Evolutionary conservation across 2,888 invertebrate species (phyloP).

Genomic region (Watsonalla binaria): DNA sequence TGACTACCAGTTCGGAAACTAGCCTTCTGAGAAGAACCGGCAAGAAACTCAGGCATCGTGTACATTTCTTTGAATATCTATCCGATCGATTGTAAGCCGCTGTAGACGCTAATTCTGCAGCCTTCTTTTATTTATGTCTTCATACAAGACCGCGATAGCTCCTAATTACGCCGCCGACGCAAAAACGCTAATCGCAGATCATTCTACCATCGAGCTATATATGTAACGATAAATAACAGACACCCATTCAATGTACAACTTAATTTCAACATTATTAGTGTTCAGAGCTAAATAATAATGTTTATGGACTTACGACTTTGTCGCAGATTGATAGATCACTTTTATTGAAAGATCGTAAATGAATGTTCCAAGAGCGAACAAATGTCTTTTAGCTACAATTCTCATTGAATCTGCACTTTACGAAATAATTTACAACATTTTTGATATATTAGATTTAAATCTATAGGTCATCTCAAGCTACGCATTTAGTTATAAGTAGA

Average conservation of each 20-base stretch:
- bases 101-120: slow-evolving; percentile 56
- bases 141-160: slow-evolving; percentile 75
- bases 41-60: no score
- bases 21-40: no score
- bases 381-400: slow-evolving; percentile 5
- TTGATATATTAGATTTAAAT: slow-evolving; percentile 11
- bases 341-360: neutral
- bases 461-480: no score
- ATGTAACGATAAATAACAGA: neutral
- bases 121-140: slow-evolving; percentile 76
- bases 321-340: neutral
- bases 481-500: no score
- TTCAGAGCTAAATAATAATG: neutral
- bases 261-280: neutral
- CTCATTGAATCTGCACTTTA: slow-evolving; percentile 4
- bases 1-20: no score
- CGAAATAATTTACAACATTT: slow-evolving; percentile 11
- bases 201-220: slow-evolving; percentile 20
- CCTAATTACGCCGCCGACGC: slow-evolving; percentile 71
- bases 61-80: slow-evolving; percentile 15
- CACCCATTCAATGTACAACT: neutral
- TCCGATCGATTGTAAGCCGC: slow-evolving; percentile 39
- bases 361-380: neutral
- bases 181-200: slow-evolving; percentile 76
- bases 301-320: neutral